These are phyloP conservation scores for Aegotheles bennettii DNA, from an alignment of 2,113 vertebrate genomes.

Conservation along the genomic window DNA sequence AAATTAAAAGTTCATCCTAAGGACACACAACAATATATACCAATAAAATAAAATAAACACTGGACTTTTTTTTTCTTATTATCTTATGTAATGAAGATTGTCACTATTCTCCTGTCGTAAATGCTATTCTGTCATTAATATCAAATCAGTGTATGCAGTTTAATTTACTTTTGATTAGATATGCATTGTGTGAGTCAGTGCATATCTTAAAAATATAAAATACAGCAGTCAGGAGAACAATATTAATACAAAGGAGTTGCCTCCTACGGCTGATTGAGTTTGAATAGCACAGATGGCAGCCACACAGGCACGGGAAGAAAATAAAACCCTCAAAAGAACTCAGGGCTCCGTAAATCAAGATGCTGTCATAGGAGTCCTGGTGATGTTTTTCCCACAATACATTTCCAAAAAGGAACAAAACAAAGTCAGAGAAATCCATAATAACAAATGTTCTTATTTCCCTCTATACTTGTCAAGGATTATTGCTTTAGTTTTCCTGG, in stretches of 20 bases:
- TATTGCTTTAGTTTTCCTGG: neutral
- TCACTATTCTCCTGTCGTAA: neutral
- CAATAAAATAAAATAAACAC: neutral
- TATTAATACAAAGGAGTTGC: neutral
- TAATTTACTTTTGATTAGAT: conserved; percentile 14
- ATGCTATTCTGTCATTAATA: neutral
- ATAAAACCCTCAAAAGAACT: neutral
- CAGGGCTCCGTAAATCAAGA: neutral
- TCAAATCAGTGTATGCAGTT: neutral
- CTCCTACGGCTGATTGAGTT: neutral
- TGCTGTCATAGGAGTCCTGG: neutral
- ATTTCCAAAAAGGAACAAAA: neutral
- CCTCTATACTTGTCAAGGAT: neutral
- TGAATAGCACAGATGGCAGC: neutral
- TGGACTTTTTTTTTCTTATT: neutral
- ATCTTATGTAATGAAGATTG: neutral
- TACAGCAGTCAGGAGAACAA: neutral
- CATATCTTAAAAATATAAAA: conserved; percentile 12
- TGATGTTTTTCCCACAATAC: neutral
- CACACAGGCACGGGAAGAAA: neutral
- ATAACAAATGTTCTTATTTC: neutral
- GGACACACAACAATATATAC: neutral
- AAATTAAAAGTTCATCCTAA: neutral
- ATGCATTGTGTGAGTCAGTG: neutral
- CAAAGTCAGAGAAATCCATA: neutral